Conservation (phyloP, 2,113 vertebrate species). For the Mesitornis unicolor region DNA sequence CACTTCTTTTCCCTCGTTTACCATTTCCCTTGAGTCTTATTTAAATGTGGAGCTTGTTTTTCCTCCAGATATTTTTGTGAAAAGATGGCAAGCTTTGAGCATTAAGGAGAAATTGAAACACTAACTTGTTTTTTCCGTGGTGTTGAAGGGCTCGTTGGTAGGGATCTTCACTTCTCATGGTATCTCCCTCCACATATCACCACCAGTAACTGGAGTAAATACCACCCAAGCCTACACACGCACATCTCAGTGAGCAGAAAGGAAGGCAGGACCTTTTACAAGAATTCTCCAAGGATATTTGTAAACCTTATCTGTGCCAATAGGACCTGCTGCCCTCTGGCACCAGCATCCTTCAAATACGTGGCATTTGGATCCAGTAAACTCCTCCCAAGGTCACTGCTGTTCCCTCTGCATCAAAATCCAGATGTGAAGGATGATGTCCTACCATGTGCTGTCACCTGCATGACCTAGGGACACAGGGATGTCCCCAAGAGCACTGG, state of each 20-base stretch:
- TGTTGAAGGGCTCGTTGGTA: neutral
- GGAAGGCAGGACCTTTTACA: neutral
- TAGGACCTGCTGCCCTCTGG: neutral
- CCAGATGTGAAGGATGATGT: neutral
- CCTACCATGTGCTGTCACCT: neutral
- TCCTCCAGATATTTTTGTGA: neutral
- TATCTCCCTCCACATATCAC: neutral
- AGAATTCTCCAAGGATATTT: neutral
- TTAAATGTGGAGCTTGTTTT: neutral
- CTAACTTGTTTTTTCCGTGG: fast-evolving
- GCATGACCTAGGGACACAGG: neutral
- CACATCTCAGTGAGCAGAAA: neutral
- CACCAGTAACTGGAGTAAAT: neutral
- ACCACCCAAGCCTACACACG: neutral
- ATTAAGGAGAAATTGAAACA: neutral
- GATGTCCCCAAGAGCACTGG: neutral
- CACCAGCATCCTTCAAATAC: neutral
- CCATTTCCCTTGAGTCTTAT: neutral
- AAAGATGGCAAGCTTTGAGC: neutral
- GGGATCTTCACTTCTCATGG: neutral
- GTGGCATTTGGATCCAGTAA: neutral
- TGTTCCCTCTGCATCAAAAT: neutral
- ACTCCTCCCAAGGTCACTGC: neutral
- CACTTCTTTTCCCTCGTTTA: neutral
- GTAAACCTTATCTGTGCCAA: neutral